Evolutionary conservation across 2,113 vertebrate genomes (phyloP).

Genomic region (Callipepla californica): DNA sequence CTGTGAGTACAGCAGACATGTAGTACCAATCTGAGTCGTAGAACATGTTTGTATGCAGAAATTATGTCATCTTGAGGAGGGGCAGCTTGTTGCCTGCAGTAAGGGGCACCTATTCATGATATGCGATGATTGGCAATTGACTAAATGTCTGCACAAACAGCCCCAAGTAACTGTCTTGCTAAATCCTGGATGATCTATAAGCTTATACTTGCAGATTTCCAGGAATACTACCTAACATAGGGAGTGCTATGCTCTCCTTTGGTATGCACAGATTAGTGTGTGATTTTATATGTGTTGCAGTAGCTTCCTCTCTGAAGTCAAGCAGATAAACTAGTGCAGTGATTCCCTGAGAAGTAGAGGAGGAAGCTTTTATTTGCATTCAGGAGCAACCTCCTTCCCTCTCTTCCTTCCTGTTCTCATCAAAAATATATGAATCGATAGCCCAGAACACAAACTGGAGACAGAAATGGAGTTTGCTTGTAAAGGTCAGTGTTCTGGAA

Average conservation of each 20-base stretch:
- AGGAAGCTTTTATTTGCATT: neutral
- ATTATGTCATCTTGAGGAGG: fast-evolving
- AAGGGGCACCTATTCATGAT: fast-evolving
- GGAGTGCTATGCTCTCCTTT: neutral
- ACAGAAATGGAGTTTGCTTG: neutral
- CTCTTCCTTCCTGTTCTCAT: neutral
- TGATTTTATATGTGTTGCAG: neutral
- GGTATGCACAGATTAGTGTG: neutral
- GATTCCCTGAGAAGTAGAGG: neutral
- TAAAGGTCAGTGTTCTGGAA: neutral
- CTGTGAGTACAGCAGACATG: neutral
- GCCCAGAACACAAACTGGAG: neutral
- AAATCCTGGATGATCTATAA: neutral
- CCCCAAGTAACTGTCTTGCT: neutral
- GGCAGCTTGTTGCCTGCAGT: neutral
- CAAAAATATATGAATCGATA: neutral
- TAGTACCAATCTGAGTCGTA: neutral
- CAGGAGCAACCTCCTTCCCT: neutral
- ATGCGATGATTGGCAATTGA: neutral
- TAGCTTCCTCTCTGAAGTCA: neutral
- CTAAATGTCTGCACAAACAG: neutral
- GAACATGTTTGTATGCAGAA: fast-evolving
- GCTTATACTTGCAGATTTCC: neutral
- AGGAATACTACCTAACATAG: neutral
- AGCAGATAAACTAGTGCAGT: neutral